Conservation (phyloP, 2,888 invertebrate genomes). For the Anagyrus pseudococci region DNA sequence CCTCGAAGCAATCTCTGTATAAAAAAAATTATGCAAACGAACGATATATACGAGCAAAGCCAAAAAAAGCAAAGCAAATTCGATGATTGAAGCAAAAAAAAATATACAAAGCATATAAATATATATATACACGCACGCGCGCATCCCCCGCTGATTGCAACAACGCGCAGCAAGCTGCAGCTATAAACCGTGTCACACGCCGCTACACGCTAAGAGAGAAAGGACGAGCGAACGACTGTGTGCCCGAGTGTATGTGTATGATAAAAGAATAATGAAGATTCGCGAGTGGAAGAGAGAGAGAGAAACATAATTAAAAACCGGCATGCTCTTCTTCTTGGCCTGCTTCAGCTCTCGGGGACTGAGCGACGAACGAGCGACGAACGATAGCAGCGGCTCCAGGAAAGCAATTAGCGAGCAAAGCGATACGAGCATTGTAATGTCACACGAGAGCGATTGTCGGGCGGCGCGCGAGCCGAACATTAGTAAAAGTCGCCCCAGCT, state of each 20-base stretch:
- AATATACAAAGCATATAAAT: neutral
- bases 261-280: slow-evolving; percentile 7
- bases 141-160: no score
- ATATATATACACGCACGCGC: slow-evolving; percentile 26
- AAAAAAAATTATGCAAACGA: slow-evolving; percentile 1
- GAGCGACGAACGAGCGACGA: slow-evolving; percentile 35
- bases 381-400: slow-evolving; percentile 24
- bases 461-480: no score
- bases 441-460: neutral
- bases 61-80: slow-evolving; percentile 18
- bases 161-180: neutral
- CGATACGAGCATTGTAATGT: neutral
- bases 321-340: slow-evolving; percentile 34
- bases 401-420: slow-evolving; percentile 26
- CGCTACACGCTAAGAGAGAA: no score
- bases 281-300: neutral
- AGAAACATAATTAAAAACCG: slow-evolving; percentile 12
- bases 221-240: no score
- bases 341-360: slow-evolving; percentile 39
- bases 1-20: slow-evolving; percentile 21
- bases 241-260: slow-evolving; percentile 3
- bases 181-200: neutral
- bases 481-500: no score
- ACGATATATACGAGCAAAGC: no score
- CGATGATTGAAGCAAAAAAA: neutral